Percentiles rank a stretch among this genome's conserved stretches.
phyloP scores from a whole-genome alignment of 2,113 vertebrate genomes.

The Aspiorhynchus laticeps region DNA sequence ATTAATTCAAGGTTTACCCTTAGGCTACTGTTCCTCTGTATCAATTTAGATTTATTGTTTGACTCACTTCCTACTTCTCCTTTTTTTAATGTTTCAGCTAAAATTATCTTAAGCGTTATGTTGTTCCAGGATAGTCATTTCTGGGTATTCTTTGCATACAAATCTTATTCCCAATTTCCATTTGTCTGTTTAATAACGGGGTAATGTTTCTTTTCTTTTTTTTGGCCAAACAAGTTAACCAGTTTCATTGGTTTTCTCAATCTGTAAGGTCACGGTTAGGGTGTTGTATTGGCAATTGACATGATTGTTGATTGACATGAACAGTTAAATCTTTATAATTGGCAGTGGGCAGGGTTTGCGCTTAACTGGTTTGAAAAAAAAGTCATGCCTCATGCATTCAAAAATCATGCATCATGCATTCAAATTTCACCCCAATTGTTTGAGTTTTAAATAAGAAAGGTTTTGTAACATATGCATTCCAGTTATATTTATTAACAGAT shows the following conservation, averaged over 20 bases:
- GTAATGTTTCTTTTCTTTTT: not conserved
- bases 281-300: not conserved
- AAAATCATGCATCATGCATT: not conserved
- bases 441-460: not conserved
- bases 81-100: not conserved
- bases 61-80: not conserved
- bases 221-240: no score
- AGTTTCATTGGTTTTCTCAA: not conserved
- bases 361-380: not conserved
- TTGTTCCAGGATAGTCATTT: not conserved
- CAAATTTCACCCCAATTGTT: not conserved
- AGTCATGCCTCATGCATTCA: no score
- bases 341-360: not conserved
- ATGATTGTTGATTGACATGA: not conserved
- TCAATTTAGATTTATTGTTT: slow-evolving; percentile 16
- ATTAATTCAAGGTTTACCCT: slow-evolving; percentile 34
- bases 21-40: slow-evolving; percentile 20
- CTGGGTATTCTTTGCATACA: not conserved
- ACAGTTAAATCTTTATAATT: not conserved
- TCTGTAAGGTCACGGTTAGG: not conserved
- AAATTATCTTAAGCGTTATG: not conserved
- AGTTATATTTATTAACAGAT: slow-evolving; percentile 8
- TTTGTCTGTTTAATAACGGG: not conserved
- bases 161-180: not conserved
- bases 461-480: not conserved